Percentiles rank a stretch among this genome's conserved stretches.
Evolutionary conservation across 2,888 invertebrate genomes (phyloP).

Genomic region (Metacarcinus magister): DNA sequence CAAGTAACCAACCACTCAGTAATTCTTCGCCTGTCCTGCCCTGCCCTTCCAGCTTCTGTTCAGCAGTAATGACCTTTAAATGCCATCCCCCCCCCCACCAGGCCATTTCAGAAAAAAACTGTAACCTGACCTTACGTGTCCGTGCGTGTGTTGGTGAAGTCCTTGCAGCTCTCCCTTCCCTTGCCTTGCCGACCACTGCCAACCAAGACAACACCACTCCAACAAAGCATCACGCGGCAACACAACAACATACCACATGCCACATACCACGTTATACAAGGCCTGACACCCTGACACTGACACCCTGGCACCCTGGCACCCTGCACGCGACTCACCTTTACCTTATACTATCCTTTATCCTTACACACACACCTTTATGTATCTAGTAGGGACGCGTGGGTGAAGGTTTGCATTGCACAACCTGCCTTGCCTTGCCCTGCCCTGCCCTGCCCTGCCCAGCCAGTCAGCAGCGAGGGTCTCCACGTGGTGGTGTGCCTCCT

Average conservation of each 20-base stretch:
- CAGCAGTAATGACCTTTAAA: background rate
- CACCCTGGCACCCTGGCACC: no score
- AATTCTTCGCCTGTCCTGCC: background rate
- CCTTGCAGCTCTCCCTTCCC: no score
- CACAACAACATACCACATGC: background rate
- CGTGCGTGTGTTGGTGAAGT: background rate
- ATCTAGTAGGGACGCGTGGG: background rate
- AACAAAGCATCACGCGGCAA: background rate
- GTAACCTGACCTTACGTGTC: background rate
- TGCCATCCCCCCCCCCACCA: background rate
- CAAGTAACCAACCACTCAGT: background rate
- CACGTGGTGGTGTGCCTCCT: background rate
- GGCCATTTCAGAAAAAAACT: background rate
- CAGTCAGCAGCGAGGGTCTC: background rate
- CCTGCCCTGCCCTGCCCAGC: background rate
- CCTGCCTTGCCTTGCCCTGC: no score
- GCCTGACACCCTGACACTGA: background rate
- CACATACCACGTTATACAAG: background rate
- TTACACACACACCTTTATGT: background rate
- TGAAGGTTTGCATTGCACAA: background rate
- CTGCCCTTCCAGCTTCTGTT: background rate
- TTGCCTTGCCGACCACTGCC: background rate
- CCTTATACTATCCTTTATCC: background rate
- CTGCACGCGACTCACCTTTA: background rate
- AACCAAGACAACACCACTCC: background rate